Evolutionary conservation across 2,113 vertebrate genomes (phyloP).

Genomic region (Todiramphus saurophagus): DNA sequence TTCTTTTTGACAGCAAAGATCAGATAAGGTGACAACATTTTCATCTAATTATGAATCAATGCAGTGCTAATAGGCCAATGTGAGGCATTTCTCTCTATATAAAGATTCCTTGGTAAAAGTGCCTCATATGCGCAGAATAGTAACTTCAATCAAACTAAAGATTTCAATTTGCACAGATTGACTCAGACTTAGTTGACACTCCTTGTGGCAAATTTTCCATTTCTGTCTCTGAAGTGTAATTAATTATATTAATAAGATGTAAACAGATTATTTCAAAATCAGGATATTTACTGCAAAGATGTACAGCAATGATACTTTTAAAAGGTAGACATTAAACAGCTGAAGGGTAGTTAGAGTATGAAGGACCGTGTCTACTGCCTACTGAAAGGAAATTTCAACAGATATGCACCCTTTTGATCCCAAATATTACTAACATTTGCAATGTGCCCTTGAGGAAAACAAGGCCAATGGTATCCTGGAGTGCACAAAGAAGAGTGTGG

Average conservation of each 20-base stretch:
- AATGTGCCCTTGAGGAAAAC: no score
- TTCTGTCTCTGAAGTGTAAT: conserved; percentile 40
- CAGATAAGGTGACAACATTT: conserved; percentile 10
- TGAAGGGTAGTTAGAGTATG: background rate
- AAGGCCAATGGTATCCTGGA: no score
- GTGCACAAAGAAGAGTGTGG: no score
- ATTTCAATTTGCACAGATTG: conserved; percentile 46
- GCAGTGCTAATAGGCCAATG: conserved; percentile 31
- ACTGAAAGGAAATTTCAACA: background rate
- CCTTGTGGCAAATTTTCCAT: conserved; percentile 34
- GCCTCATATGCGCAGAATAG: conserved; percentile 21
- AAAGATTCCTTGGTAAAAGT: background rate
- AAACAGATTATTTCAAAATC: conserved; percentile 39
- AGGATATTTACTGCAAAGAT: conserved; percentile 32
- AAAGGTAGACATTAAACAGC: background rate
- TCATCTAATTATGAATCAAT: conserved; percentile 44
- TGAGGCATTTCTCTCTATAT: background rate
- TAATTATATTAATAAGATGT: conserved; percentile 50
- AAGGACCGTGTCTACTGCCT: background rate
- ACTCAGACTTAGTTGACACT: conserved; percentile 43
- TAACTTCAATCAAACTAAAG: conserved; percentile 55
- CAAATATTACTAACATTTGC: background rate
- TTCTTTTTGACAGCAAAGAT: background rate
- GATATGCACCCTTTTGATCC: background rate
- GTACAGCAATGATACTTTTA: background rate